phyloP scores from a whole-genome alignment of 2,113 vertebrate species.

The Hippocampus mohnikei region DNA sequence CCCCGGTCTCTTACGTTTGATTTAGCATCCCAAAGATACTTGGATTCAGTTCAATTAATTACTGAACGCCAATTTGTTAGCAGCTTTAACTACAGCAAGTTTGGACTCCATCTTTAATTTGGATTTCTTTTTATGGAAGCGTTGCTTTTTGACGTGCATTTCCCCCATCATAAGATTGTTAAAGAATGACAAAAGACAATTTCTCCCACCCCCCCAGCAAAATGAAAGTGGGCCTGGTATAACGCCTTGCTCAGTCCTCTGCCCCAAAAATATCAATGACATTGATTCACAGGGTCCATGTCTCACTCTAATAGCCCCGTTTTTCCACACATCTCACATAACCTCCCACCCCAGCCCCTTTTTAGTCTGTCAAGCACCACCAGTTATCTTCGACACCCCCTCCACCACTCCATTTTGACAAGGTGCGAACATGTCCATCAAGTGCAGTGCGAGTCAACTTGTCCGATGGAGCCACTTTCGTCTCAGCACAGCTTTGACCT shows the following conservation, averaged over 20 bases:
- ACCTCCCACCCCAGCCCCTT: conserved; percentile 6
- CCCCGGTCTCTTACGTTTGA: not conserved
- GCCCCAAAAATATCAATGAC: conserved; percentile 67
- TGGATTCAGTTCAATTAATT: not conserved
- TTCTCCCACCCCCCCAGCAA: not conserved
- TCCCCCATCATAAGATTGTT: not conserved
- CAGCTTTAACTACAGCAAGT: not conserved
- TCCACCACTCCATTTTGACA: conserved; percentile 46
- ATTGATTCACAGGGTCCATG: conserved; percentile 47
- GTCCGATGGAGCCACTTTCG: conserved; percentile 50
- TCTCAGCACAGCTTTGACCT: conserved; percentile 45
- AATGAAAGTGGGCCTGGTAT: conserved; percentile 11
- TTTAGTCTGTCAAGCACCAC: conserved; percentile 34
- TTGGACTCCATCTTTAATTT: too few species aligned
- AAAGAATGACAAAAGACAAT: not conserved
- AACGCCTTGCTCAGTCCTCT: conserved; percentile 25
- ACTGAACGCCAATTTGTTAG: not conserved
- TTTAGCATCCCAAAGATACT: not conserved
- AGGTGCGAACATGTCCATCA: conserved; percentile 68
- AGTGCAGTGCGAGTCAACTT: conserved; percentile 56
- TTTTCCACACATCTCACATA: conserved; percentile 34
- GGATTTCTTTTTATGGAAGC: not conserved
- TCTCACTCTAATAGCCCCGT: conserved; percentile 31
- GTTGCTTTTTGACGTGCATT: not conserved
- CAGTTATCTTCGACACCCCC: conserved; percentile 60